Evolutionary conservation across 2,888 invertebrate genomes (phyloP).

Genomic region (Eumacrocentrus americanus): DNA sequence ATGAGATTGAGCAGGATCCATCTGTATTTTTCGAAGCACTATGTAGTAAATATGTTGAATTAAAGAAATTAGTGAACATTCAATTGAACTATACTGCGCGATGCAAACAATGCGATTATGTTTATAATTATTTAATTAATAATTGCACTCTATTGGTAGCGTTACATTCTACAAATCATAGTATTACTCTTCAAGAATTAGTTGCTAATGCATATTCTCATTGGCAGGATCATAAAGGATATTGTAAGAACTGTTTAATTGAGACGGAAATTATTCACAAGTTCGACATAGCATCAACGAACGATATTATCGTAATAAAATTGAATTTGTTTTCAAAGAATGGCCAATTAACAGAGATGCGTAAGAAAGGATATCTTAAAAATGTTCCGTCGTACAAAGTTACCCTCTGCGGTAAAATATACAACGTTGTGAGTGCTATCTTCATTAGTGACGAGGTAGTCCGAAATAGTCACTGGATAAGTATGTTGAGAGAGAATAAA

Average conservation of each 20-base stretch:
- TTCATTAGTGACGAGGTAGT: slow-evolving; percentile 13
- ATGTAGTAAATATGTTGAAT: too few relatives aligned
- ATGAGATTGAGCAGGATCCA: slow-evolving; percentile 20
- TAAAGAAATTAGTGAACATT: too few relatives aligned
- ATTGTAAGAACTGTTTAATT: too few relatives aligned
- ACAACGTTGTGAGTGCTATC: slow-evolving; percentile 19
- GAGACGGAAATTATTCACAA: too few relatives aligned
- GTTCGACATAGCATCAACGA: too few relatives aligned
- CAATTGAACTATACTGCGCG: background rate
- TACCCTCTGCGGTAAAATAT: background rate
- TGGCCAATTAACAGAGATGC: background rate
- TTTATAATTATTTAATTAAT: too few relatives aligned
- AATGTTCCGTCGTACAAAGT: slow-evolving; percentile 3
- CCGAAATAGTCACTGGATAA: background rate
- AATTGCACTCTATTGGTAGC: too few relatives aligned
- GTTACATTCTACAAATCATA: too few relatives aligned
- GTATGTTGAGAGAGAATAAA: slow-evolving; percentile 15
- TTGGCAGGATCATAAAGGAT: too few relatives aligned
- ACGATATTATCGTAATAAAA: slow-evolving; percentile 11
- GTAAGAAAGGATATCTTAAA: slow-evolving; percentile 12
- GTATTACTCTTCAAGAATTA: too few relatives aligned
- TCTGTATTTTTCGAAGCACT: slow-evolving; percentile 16
- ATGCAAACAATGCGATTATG: too few relatives aligned
- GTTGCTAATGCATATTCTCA: too few relatives aligned
- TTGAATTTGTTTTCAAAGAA: background rate